These are phyloP conservation scores for Asarcornis scutulata DNA, from an alignment of 2,113 vertebrate species.

Conservation along the genomic window DNA sequence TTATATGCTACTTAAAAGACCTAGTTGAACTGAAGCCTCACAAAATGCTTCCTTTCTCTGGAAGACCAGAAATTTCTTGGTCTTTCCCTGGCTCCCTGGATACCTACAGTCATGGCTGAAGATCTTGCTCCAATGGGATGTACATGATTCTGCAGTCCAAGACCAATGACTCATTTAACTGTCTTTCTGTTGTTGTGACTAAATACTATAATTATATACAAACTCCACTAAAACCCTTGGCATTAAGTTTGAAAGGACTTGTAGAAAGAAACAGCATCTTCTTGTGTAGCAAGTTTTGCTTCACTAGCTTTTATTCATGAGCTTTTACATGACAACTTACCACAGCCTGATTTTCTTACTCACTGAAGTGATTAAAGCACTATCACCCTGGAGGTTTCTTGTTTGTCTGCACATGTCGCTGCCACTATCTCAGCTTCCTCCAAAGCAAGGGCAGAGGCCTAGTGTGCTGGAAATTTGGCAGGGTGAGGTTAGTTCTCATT, in stretches of 20 bases:
- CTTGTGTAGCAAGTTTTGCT: not conserved
- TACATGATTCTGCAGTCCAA: fast-evolving
- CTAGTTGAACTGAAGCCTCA: not conserved
- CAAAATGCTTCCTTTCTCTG: not conserved
- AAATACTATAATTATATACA: not conserved
- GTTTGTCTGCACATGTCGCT: not conserved
- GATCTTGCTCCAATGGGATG: not conserved
- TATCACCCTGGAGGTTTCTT: not conserved
- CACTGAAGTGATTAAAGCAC: conserved; percentile 15
- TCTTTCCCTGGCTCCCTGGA: not conserved
- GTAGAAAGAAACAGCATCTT: not conserved
- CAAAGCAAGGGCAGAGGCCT: not conserved
- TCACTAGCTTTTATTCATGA: conserved; percentile 6
- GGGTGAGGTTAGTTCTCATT: not conserved
- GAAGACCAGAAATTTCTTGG: not conserved
- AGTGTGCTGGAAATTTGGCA: conserved; percentile 4
- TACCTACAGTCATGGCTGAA: not conserved
- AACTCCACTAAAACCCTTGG: not conserved
- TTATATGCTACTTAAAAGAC: not conserved
- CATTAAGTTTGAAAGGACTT: not conserved
- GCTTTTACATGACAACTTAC: not conserved
- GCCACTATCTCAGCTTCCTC: not conserved
- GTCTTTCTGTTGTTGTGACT: not conserved
- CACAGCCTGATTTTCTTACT: not conserved
- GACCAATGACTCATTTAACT: not conserved